phyloP scores from a whole-genome alignment of 2,797 vertebrate species.

The Fringilla coelebs region DNA sequence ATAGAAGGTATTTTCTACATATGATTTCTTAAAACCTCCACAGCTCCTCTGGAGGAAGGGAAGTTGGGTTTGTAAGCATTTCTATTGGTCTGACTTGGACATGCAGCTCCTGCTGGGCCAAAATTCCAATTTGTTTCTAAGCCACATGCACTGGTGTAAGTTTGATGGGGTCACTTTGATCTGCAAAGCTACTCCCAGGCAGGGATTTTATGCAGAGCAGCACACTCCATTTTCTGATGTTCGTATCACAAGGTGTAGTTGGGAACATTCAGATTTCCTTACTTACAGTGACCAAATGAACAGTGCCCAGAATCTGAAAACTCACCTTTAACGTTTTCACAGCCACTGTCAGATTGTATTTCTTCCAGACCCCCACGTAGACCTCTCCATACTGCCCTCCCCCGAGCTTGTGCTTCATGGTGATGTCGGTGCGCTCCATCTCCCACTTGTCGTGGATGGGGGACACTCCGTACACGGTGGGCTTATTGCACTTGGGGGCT shows the following conservation, averaged over 20 bases:
- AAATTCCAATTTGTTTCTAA: background rate
- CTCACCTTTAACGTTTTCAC: conserved; percentile 96
- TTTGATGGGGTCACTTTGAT: background rate
- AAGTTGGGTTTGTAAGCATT: background rate
- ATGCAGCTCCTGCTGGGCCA: background rate
- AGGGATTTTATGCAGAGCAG: background rate
- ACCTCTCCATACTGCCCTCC: conserved; percentile 98
- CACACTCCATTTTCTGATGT: background rate
- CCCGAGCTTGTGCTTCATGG: conserved; percentile 99
- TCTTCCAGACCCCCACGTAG: conserved; percentile 97
- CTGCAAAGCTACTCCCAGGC: background rate
- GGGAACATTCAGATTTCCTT: background rate
- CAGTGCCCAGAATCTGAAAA: background rate
- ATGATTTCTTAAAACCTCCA: background rate
- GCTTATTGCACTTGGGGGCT: conserved; percentile 98
- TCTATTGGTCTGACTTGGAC: background rate
- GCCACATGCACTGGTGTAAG: fast-evolving
- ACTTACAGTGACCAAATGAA: background rate
- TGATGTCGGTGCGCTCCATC: conserved; percentile 99
- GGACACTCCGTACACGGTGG: conserved; percentile 97
- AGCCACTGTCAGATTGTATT: conserved; percentile 96
- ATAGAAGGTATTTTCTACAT: background rate
- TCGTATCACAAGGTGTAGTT: background rate
- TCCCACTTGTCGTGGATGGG: conserved; percentile 99
- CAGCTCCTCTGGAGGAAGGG: background rate